phyloP scores from a whole-genome alignment of 2,797 vertebrate species.

The Neopelma chrysocephalum region DNA sequence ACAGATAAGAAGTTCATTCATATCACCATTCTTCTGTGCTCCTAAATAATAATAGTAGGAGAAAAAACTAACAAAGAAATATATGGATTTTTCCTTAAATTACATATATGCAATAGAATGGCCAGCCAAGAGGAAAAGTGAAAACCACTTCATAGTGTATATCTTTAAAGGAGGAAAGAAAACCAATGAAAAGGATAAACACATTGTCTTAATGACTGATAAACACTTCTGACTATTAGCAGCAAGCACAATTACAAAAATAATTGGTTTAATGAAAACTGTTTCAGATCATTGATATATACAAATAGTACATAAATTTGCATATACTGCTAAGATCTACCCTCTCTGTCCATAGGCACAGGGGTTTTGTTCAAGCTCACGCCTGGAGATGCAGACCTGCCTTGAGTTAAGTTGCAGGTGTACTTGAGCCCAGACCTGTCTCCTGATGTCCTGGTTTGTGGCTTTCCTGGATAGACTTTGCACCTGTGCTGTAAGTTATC shows the following conservation, averaged over 20 bases:
- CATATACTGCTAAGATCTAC: background rate
- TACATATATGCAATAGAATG: background rate
- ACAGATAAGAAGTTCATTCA: background rate
- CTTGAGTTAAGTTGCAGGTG: background rate
- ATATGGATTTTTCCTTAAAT: background rate
- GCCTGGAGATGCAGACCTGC: background rate
- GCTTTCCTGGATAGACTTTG: background rate
- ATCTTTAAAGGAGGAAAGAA: background rate
- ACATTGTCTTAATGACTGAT: background rate
- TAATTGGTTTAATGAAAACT: background rate
- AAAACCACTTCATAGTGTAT: background rate
- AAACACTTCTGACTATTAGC: background rate
- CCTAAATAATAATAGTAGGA: background rate
- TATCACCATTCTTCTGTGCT: background rate
- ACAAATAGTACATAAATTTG: background rate
- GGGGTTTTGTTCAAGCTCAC: background rate
- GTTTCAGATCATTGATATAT: background rate
- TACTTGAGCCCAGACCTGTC: background rate
- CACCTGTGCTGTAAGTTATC: rapidly evolving
- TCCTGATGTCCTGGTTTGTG: background rate
- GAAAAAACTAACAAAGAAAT: background rate
- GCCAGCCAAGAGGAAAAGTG: background rate
- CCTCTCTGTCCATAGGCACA: rapidly evolving
- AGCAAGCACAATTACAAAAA: background rate
- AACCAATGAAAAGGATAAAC: background rate